Percentiles rank a stretch among this genome's conserved stretches.
Evolutionary conservation across 1,140 invertebrate species (phyloP).

Genomic region (Pomphorhynchus laevis): DNA sequence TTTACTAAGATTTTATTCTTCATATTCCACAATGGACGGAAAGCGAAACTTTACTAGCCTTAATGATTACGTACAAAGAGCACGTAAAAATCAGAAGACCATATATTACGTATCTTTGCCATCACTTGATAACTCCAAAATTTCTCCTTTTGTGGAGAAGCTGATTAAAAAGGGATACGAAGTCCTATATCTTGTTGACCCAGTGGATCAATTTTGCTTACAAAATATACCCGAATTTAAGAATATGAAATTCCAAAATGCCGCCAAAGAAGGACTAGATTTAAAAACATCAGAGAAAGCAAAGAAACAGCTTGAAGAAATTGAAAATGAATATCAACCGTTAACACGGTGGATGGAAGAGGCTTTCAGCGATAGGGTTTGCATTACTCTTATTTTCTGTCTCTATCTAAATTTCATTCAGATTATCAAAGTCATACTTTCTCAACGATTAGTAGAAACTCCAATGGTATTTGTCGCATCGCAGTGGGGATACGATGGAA

Average conservation of each 20-base stretch:
- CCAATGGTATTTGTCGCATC: slow-evolving; percentile 81
- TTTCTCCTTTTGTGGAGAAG: slow-evolving; percentile 72
- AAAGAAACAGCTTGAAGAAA: slow-evolving; percentile 40
- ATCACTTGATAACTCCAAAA: slow-evolving; percentile 27
- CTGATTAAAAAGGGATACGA: slow-evolving; percentile 70
- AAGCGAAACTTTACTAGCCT: slow-evolving; percentile 31
- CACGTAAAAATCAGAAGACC: slow-evolving; percentile 77
- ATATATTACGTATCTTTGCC: slow-evolving; percentile 86
- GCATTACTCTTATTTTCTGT: no score
- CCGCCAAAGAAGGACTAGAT: slow-evolving; percentile 80
- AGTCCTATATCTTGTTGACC: slow-evolving; percentile 59
- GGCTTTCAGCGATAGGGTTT: slow-evolving; percentile 40
- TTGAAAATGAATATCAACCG: slow-evolving; percentile 48
- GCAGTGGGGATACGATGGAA: slow-evolving; percentile 78
- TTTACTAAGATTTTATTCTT: slow-evolving; percentile 54
- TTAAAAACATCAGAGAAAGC: slow-evolving; percentile 37
- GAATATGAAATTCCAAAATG: slow-evolving; percentile 95
- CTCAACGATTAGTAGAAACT: slow-evolving; percentile 52
- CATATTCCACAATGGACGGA: slow-evolving; percentile 31
- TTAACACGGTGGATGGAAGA: slow-evolving; percentile 58
- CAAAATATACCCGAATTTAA: slow-evolving; percentile 90
- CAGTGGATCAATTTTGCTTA: slow-evolving; percentile 88
- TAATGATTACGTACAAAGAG: slow-evolving; percentile 54
- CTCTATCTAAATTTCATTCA: slow-evolving; percentile 15
- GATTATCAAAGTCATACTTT: slow-evolving; percentile 43